phyloP scores from a whole-genome alignment of 2,797 vertebrate species.

The Sebastes matsubarae region DNA sequence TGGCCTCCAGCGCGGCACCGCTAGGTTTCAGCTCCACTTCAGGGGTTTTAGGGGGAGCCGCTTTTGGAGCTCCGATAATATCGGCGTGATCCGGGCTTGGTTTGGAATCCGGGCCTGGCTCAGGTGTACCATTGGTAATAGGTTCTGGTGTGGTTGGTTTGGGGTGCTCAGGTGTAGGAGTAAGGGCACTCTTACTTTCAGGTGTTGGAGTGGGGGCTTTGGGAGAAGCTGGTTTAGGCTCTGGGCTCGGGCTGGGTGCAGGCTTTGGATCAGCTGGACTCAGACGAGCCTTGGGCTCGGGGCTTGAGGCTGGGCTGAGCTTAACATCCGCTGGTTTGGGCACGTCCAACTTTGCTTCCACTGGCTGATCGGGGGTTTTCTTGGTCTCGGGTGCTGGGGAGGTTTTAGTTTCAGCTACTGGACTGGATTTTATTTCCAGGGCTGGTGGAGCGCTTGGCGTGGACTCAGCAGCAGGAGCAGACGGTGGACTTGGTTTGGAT shows the following conservation, averaged over 20 bases:
- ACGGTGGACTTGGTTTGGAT: slow-evolving; percentile 52
- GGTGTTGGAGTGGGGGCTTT: slow-evolving; percentile 57
- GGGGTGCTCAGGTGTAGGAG: slow-evolving; percentile 53
- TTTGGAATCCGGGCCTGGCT: slow-evolving; percentile 69
- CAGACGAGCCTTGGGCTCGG: slow-evolving; percentile 65
- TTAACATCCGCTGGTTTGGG: slow-evolving; percentile 68
- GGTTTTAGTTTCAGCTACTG: slow-evolving; percentile 56
- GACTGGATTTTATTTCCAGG: slow-evolving; percentile 55
- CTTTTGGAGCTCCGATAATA: slow-evolving; percentile 62
- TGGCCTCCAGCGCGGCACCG: slow-evolving; percentile 50
- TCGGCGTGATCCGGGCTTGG: slow-evolving; percentile 62
- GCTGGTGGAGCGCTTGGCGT: slow-evolving; percentile 59
- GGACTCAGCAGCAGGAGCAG: slow-evolving; percentile 46
- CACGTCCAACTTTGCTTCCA: slow-evolving; percentile 62
- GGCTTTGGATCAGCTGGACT: slow-evolving; percentile 69
- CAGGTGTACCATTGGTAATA: slow-evolving; percentile 75
- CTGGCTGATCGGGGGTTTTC: slow-evolving; percentile 54
- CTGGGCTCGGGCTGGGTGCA: slow-evolving; percentile 64
- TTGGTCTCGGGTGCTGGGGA: slow-evolving; percentile 56
- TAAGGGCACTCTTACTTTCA: slow-evolving; percentile 53
- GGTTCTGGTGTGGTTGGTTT: slow-evolving; percentile 73
- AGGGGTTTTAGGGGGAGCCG: slow-evolving; percentile 73
- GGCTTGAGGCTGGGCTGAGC: slow-evolving; percentile 68
- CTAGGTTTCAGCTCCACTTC: slow-evolving; percentile 74
- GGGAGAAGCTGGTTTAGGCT: slow-evolving; percentile 61